A percentile compares a stretch with the other conserved stretches of the same genome.
Conservation (phyloP, 2,888 invertebrate genomes). For the Apotomis capreana region DNA sequence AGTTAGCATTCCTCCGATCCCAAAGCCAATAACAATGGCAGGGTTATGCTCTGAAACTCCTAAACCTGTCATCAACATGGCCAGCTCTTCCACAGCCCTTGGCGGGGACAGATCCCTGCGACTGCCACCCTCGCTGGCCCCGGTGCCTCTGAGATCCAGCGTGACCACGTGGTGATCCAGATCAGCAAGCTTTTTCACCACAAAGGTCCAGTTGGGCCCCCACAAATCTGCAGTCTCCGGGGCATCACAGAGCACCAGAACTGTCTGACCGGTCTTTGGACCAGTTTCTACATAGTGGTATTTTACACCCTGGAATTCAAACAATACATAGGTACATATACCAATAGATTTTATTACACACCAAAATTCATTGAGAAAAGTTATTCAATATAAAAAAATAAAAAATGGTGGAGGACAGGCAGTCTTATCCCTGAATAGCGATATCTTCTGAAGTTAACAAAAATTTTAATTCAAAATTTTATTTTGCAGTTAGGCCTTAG, state of each 20-base stretch:
- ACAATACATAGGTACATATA: not conserved
- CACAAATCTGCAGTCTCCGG: slow-evolving; percentile 69
- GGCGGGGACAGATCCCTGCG: slow-evolving; percentile 70
- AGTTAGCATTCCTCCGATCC: slow-evolving; percentile 76
- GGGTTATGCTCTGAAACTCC: slow-evolving; percentile 66
- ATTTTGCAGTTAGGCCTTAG: no score
- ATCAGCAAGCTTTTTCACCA: slow-evolving; percentile 64
- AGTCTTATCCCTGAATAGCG: no score
- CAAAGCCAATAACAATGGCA: slow-evolving; percentile 73
- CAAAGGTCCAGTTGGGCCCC: slow-evolving; percentile 67
- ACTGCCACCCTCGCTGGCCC: slow-evolving; percentile 72
- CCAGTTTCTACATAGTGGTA: slow-evolving; percentile 79
- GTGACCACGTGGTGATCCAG: slow-evolving; percentile 69
- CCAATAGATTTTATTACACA: no score
- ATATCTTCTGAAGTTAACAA: no score
- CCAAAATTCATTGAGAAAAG: no score
- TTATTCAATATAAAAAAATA: no score
- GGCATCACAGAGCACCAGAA: slow-evolving; percentile 73
- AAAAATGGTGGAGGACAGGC: no score
- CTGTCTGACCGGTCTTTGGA: slow-evolving; percentile 63
- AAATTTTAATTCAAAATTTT: no score
- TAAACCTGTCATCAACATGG: slow-evolving; percentile 64
- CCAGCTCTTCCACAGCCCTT: slow-evolving; percentile 68
- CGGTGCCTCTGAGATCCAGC: slow-evolving; percentile 73
- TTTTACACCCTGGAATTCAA: slow-evolving; percentile 70